Percentiles rank a stretch among this genome's conserved stretches.
Evolutionary conservation across 2,888 invertebrate genomes (phyloP).

Genomic region (Germaria angustata): DNA sequence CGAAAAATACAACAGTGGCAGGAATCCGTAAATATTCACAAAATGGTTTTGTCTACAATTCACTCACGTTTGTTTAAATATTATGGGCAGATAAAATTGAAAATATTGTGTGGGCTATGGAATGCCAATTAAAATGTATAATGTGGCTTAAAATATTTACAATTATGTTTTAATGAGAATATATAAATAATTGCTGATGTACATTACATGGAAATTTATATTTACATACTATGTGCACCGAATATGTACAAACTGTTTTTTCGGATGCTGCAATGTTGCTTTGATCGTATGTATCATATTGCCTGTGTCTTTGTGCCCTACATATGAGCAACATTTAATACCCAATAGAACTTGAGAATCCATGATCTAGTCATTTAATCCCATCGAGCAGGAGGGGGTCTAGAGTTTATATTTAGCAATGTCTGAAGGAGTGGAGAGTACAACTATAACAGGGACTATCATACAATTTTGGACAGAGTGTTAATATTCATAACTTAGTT

Average conservation of each 20-base stretch:
- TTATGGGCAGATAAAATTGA: background rate
- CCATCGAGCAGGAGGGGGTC: no score
- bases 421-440: no score
- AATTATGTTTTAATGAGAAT: slow-evolving; percentile 66
- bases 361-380: no score
- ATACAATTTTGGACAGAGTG: no score
- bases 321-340: no score
- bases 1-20: slow-evolving; percentile 26
- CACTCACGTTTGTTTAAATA: background rate
- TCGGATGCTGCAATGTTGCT: background rate
- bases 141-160: slow-evolving; percentile 62
- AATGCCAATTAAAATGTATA: slow-evolving; percentile 68
- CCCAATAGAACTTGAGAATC: no score
- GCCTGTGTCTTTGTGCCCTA: no score
- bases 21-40: background rate
- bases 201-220: background rate
- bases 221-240: background rate
- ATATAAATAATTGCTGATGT: no score
- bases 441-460: no score
- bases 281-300: no score
- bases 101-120: slow-evolving; percentile 43
- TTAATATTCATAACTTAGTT: no score
- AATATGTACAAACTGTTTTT: background rate
- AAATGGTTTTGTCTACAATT: slow-evolving; percentile 3
- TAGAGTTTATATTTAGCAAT: no score